phyloP scores from a whole-genome alignment of 1,140 invertebrate species.

The Phortica variegata region DNA sequence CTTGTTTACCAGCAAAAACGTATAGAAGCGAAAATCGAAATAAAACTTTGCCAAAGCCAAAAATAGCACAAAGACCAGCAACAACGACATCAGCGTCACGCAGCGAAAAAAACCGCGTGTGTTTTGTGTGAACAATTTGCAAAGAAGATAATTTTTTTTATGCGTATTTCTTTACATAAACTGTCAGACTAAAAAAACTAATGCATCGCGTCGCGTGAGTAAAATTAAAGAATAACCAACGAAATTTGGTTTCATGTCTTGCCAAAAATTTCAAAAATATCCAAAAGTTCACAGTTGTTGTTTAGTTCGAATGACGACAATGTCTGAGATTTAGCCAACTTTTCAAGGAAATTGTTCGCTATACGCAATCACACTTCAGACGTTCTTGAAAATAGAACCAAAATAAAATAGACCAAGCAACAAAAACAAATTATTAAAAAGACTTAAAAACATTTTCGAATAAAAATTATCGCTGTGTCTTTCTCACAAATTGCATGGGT shows the following conservation, averaged over 20 bases:
- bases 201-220: conserved; percentile 4
- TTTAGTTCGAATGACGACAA: conserved; percentile 22
- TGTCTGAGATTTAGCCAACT: conserved; percentile 36
- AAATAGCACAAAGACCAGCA: no score
- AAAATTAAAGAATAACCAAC: no score
- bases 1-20: no score
- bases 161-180: conserved; percentile 28
- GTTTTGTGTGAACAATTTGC: no score
- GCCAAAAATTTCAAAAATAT: conserved; percentile 31
- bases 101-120: background rate
- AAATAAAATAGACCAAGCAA: conserved; percentile 6
- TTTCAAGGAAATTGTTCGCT: no score
- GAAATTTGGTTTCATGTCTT: conserved; percentile 43
- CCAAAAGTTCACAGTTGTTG: conserved; percentile 35
- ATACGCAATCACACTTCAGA: no score
- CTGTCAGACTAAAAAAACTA: conserved; percentile 27
- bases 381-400: conserved; percentile 6
- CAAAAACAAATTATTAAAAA: conserved; percentile 5
- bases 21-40: no score
- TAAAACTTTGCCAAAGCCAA: background rate
- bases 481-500: conserved; percentile 40
- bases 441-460: conserved; percentile 6
- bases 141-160: background rate
- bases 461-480: conserved; percentile 20
- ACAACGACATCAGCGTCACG: no score